These are phyloP conservation scores for Parambassis ranga DNA, from an alignment of 2,797 vertebrate species.

Conservation along the genomic window DNA sequence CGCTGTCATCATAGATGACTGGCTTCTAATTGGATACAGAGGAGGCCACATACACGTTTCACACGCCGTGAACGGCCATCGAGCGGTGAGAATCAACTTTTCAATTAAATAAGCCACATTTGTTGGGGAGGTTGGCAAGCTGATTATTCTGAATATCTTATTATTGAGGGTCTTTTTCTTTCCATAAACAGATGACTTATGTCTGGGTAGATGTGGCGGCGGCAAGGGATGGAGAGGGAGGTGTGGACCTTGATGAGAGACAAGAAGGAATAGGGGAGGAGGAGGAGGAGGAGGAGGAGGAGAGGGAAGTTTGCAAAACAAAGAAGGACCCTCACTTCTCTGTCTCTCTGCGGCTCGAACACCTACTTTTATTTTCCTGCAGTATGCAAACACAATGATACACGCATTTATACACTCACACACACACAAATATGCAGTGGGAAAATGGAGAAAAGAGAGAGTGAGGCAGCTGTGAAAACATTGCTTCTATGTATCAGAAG, in stretches of 20 bases:
- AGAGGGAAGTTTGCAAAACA: slow-evolving; percentile 25
- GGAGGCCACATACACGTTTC: slow-evolving; percentile 42
- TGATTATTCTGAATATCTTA: slow-evolving; percentile 73
- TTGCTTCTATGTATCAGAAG: slow-evolving; percentile 58
- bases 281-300: too few species aligned
- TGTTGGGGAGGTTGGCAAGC: slow-evolving; percentile 76
- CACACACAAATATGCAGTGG: background rate
- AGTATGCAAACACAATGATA: slow-evolving; percentile 1
- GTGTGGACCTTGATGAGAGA: slow-evolving; percentile 8
- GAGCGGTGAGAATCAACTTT: slow-evolving; percentile 62
- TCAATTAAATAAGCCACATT: slow-evolving; percentile 83
- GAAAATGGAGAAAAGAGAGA: slow-evolving; percentile 32
- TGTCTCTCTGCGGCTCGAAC: slow-evolving; percentile 32
- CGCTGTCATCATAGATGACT: slow-evolving; percentile 87
- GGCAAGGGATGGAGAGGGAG: background rate
- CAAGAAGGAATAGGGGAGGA: background rate
- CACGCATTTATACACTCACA: background rate
- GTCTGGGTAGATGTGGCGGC: slow-evolving; percentile 17
- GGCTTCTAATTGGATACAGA: slow-evolving; percentile 87
- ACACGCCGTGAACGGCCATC: slow-evolving; percentile 22
- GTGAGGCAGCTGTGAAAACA: slow-evolving; percentile 66
- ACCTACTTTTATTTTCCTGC: slow-evolving; percentile 36
- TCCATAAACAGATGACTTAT: slow-evolving; percentile 75
- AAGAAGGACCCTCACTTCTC: slow-evolving; percentile 16
- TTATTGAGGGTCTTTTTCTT: slow-evolving; percentile 25